These are phyloP conservation scores for Trogon surrucura DNA, from an alignment of 2,113 vertebrate genomes.

Conservation along the genomic window DNA sequence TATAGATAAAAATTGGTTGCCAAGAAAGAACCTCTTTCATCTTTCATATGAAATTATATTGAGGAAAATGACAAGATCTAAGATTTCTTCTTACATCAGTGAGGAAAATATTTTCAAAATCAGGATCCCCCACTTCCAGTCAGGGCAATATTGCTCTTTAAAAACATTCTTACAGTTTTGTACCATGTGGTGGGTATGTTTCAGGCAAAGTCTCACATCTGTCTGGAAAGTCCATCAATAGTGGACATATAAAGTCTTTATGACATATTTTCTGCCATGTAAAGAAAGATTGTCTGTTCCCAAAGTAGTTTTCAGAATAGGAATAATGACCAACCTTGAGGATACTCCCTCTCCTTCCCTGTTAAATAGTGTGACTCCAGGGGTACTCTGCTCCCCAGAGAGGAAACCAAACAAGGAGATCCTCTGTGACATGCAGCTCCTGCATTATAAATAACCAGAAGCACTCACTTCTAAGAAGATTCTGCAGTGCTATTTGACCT, in stretches of 20 bases:
- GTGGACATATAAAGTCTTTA: background rate
- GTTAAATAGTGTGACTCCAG: background rate
- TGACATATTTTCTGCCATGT: background rate
- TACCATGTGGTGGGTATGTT: background rate
- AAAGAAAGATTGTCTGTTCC: background rate
- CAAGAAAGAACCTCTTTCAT: background rate
- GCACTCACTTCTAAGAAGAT: background rate
- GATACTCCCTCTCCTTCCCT: background rate
- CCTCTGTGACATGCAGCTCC: background rate
- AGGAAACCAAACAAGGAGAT: background rate
- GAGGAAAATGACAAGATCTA: background rate
- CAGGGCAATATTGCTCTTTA: background rate
- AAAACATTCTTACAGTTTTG: background rate
- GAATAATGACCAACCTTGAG: background rate
- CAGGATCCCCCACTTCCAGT: background rate
- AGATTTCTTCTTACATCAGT: background rate
- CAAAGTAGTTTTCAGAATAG: background rate
- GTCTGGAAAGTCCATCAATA: background rate
- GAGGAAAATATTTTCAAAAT: background rate
- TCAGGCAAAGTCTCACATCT: background rate
- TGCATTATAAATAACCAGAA: background rate
- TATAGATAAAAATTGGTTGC: background rate
- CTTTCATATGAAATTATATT: background rate
- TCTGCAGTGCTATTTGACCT: background rate
- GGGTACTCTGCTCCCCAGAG: background rate